A percentile compares a stretch with the other conserved stretches of the same genome.
Conservation (phyloP, 2,888 invertebrate species). For the Nymphalis polychloros region DNA sequence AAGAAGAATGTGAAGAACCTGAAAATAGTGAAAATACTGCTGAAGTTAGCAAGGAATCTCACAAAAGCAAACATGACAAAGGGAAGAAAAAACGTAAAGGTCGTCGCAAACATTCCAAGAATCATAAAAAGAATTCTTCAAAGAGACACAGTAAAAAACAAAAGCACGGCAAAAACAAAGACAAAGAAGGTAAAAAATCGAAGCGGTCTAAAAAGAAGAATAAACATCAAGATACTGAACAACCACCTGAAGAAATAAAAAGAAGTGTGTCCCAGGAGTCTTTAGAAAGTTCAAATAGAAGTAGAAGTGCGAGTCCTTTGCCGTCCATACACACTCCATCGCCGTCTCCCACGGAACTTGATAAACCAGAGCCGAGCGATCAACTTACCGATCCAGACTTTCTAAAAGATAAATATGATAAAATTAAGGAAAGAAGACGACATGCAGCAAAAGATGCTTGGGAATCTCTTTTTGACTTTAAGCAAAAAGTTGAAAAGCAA, state of each 20-base stretch:
- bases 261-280: slow-evolving; percentile 61
- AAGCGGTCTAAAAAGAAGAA: slow-evolving; percentile 76
- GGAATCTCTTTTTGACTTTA: slow-evolving; percentile 73
- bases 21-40: slow-evolving; percentile 32
- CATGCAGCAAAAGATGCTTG: slow-evolving; percentile 75
- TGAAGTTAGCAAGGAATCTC: slow-evolving; percentile 67
- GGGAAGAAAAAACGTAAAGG: slow-evolving; percentile 73
- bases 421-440: slow-evolving; percentile 83
- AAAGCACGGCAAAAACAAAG: slow-evolving; percentile 66
- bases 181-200: slow-evolving; percentile 74
- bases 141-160: slow-evolving; percentile 64
- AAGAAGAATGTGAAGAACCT: slow-evolving; percentile 36
- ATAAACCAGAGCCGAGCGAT: slow-evolving; percentile 45
- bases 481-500: slow-evolving; percentile 69
- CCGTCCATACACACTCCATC: slow-evolving; percentile 73
- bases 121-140: slow-evolving; percentile 61
- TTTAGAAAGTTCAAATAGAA: slow-evolving; percentile 68
- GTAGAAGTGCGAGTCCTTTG: slow-evolving; percentile 72
- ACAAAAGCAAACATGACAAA: slow-evolving; percentile 68
- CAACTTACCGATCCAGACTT: slow-evolving; percentile 65
- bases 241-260: slow-evolving; percentile 49
- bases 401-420: slow-evolving; percentile 83
- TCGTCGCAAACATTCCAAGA: slow-evolving; percentile 76
- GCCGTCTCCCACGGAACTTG: slow-evolving; percentile 64
- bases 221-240: slow-evolving; percentile 59